Percentiles rank a stretch among this genome's conserved stretches.
Conservation (phyloP, 2,113 vertebrate species). For the Apistogramma diplotaenia region DNA sequence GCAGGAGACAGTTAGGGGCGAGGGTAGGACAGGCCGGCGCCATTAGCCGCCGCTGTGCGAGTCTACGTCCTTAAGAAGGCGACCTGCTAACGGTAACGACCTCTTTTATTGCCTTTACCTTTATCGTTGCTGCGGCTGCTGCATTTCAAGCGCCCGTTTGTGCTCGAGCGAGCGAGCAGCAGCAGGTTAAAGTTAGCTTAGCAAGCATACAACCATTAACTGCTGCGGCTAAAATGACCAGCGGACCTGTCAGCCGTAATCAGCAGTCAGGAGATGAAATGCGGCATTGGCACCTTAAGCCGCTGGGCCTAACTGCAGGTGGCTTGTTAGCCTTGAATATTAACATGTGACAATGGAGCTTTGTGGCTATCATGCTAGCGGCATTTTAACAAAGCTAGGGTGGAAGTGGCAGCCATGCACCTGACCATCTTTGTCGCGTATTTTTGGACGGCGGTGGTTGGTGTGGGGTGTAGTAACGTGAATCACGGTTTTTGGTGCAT, state of each 20-base stretch:
- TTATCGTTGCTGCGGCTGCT: neutral
- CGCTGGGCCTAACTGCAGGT: neutral
- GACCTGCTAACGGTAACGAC: conserved; percentile 72
- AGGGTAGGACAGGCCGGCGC: conserved; percentile 77
- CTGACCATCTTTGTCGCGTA: conserved; percentile 8
- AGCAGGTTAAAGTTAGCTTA: conserved; percentile 35
- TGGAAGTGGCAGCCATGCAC: conserved; percentile 26
- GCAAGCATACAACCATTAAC: neutral
- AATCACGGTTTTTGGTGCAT: neutral
- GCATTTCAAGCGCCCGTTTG: neutral
- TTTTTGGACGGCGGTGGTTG: neutral
- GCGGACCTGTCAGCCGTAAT: neutral
- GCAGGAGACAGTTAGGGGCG: conserved; percentile 66
- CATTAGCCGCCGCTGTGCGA: conserved; percentile 69
- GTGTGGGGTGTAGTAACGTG: neutral
- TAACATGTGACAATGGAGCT: neutral
- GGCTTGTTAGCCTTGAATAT: neutral
- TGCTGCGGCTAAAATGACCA: conserved; percentile 17
- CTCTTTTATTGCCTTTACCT: conserved; percentile 29
- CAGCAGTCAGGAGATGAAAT: neutral
- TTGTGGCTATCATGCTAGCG: neutral
- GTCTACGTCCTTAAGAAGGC: conserved; percentile 60
- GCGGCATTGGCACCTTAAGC: neutral
- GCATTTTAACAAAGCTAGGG: conserved; percentile 10
- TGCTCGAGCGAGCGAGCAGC: conserved; percentile 1